Conservation (phyloP, 1,140 invertebrate species). For the Apis dorsata region DNA sequence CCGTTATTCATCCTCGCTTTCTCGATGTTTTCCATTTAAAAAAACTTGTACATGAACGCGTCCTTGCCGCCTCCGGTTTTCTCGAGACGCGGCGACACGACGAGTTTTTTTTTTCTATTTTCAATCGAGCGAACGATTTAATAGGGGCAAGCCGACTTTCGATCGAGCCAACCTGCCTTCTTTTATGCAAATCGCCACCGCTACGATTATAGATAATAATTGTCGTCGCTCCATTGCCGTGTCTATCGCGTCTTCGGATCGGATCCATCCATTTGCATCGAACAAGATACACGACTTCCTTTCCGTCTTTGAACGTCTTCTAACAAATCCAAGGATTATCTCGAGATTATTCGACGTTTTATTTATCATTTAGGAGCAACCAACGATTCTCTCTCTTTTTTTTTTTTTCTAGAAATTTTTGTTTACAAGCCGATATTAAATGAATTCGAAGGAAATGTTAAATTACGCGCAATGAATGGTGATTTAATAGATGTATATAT, state of each 20-base stretch:
- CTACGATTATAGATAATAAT: conserved; percentile 38
- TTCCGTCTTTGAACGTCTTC: neutral
- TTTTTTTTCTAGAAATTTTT: too few relatives aligned
- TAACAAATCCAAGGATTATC: neutral
- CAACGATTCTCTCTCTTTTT: too few relatives aligned
- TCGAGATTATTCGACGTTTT: too few relatives aligned
- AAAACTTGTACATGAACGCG: conserved; percentile 14
- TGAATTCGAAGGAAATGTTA: too few relatives aligned
- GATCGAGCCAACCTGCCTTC: neutral
- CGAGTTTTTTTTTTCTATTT: too few relatives aligned
- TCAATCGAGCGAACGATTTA: conserved; percentile 11
- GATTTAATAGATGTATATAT: neutral
- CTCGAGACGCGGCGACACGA: too few relatives aligned
- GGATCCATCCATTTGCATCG: neutral
- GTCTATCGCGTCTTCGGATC: conserved; percentile 6
- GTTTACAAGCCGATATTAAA: too few relatives aligned
- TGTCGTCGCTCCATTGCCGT: conserved; percentile 2
- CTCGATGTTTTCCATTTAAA: conserved; percentile 9
- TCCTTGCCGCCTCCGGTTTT: neutral
- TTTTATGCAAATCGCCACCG: neutral
- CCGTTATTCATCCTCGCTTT: conserved; percentile 32
- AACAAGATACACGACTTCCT: conserved; percentile 2
- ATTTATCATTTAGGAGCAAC: too few relatives aligned
- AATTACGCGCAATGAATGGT: neutral
- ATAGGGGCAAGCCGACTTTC: neutral